Evolutionary conservation across 2,797 vertebrate genomes (phyloP).

Genomic region (Sylvia borin): DNA sequence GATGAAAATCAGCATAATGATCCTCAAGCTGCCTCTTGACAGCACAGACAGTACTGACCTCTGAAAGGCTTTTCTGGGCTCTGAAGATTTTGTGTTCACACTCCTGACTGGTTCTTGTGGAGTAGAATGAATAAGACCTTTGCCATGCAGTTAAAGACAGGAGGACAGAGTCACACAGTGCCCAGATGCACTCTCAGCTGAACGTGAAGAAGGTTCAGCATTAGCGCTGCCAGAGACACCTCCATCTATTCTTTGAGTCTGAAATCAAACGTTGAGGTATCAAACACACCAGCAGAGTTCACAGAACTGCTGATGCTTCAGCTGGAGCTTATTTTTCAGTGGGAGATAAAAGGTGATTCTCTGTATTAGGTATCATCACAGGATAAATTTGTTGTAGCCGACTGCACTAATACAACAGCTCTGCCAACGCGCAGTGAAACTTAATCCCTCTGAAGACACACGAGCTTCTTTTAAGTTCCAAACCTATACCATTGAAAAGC

Average conservation of each 20-base stretch:
- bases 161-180: background rate
- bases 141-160: background rate
- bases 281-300: background rate
- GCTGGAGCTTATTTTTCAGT: background rate
- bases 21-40: background rate
- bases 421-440: background rate
- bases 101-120: background rate
- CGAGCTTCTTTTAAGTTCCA: slow-evolving; percentile 30
- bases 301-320: background rate
- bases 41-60: background rate
- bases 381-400: background rate
- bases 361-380: background rate
- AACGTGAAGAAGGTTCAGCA: background rate
- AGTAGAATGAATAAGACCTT: background rate
- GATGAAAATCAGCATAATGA: background rate
- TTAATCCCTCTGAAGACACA: slow-evolving; percentile 23
- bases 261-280: background rate
- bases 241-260: background rate
- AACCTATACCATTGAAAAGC: slow-evolving; percentile 51
- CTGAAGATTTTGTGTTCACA: background rate
- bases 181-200: background rate
- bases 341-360: slow-evolving; percentile 16
- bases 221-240: background rate
- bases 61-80: background rate
- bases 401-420: background rate